Evolutionary conservation across 2,888 invertebrate genomes (phyloP), one percentile per base, ranked within the genome.

Genomic region (Sinelater perroti): DNA sequence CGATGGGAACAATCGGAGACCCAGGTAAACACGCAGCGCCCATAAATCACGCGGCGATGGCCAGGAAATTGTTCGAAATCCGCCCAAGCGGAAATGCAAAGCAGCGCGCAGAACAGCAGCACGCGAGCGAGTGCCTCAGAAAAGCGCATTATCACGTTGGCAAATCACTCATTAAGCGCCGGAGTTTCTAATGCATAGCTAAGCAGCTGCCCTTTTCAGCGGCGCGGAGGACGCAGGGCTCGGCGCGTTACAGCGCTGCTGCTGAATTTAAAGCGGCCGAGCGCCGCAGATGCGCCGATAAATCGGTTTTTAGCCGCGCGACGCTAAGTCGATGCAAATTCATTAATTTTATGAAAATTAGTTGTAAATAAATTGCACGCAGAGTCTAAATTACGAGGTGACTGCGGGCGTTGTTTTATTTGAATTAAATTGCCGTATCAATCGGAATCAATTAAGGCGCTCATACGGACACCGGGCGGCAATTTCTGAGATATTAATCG

Each of bases 61-160:
- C 31, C 8, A 16, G 47, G 46, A 56, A 65, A 65, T 66, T 66
- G 67, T 69, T 66, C 65, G 61, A 64, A 65, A 61, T 64, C 56
- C 62, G 64, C 63, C 63, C 66, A 66, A 66, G 68, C 67, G 68
- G 66, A 69, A 69, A 69, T 64, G 47, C 33, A 53, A 21, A 38
- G 18, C 31, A 28, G 44, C 54, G 16, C n/a, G n/a, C n/a, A n/a
- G n/a, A 53, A 18, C 24, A 14, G 26, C 36, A 55, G 38, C 38
- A 44, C 46, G 49, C 58, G 56, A 53, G 54, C 55, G 44, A 67
- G 62, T 53, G 60, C 61, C 62, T 63, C 65, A 59, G 61, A 62
- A 65, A 65, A 65, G 18, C 47, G 30, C 18, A 47, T 47, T 56
- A 56, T 56, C 56, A 16, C 14, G 35, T 31, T 44, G 35, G 40